Evolutionary conservation across 2,113 vertebrate species (phyloP), one percentile per base, ranked within the genome.

Genomic region (Trogon melanurus): DNA sequence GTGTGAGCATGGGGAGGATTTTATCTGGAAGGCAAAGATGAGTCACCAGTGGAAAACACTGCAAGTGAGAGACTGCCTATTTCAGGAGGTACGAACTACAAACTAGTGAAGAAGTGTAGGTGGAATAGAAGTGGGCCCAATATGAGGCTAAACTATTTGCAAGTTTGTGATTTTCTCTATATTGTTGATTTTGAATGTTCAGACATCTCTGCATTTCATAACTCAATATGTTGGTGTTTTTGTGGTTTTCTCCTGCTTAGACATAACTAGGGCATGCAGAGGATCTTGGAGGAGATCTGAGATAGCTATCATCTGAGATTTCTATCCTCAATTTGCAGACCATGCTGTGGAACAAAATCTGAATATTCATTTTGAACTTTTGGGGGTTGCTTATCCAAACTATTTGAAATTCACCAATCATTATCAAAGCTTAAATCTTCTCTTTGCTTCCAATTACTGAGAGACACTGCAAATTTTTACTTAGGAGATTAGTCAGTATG

Each of bases 301-400:
- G 94, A 95, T 86, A 93, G 76, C 53, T 94, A 92, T 89, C 96
- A 94, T 94, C 38, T 72, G 95, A 97, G 96, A 96, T 93, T 97
- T 96, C 93, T 96, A 73, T 85, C 87, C 94, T 95, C 91, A 96
- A 58, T 93, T 93, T 95, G 87, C 94, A 96, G 95, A 91, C 89
- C 84, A 38, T 66, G 29, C 78, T 70, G 74, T 1, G 1, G 74
- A 94, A 76, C 56, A 75, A 79, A 82, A 93, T 91, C 47, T 97
- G 95, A 96, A 97, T 96, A 96, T 97, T 97, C 78, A 97, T 95
- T 72, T 94, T 91, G 85, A 96, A 93, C 93, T 94, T 93, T 73
- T n/a, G 93, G 89, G 93, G 93, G 88, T 93, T 97, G 74, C 74
- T 95, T 78, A 89, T 87, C 70, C 81, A 70, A 95, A 91, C 91